These are phyloP conservation scores for Tarsius wallacei DNA, from an alignment of 2,797 vertebrate species.

Conservation along the genomic window DNA sequence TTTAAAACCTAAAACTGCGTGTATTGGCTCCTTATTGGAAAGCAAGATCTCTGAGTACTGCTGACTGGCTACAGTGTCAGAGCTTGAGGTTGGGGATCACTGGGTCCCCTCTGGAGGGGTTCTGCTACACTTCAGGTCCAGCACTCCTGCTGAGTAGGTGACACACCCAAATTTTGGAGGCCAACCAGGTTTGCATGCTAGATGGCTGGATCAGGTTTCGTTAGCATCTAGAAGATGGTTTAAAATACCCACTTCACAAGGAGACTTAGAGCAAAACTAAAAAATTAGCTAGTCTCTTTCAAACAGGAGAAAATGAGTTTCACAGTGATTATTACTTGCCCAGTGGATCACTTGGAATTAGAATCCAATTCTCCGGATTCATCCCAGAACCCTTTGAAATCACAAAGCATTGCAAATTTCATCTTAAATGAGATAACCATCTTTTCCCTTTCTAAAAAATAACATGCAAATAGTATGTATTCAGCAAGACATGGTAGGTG, in stretches of 20 bases:
- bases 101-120: not conserved
- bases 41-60: not conserved
- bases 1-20: not conserved
- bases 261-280: slow-evolving; percentile 54
- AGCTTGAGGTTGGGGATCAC: not conserved
- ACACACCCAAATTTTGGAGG: not conserved
- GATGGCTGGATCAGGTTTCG: not conserved
- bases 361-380: slow-evolving; percentile 13
- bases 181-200: not conserved
- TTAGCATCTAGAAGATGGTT: not conserved
- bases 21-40: not conserved
- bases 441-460: slow-evolving; percentile 19
- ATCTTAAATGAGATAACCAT: not conserved
- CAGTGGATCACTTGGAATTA: not conserved
- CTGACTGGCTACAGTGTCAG: not conserved
- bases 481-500: not conserved
- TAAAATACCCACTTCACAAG: slow-evolving; percentile 15
- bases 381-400: slow-evolving; percentile 22
- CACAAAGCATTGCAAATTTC: slow-evolving; percentile 9
- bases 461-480: not conserved
- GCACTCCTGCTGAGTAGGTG: not conserved
- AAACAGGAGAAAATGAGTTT: not conserved
- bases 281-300: not conserved
- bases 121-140: not conserved
- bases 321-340: not conserved